Conservation (phyloP, 1,140 invertebrate genomes). For the Lasioglossum baleicum region DNA sequence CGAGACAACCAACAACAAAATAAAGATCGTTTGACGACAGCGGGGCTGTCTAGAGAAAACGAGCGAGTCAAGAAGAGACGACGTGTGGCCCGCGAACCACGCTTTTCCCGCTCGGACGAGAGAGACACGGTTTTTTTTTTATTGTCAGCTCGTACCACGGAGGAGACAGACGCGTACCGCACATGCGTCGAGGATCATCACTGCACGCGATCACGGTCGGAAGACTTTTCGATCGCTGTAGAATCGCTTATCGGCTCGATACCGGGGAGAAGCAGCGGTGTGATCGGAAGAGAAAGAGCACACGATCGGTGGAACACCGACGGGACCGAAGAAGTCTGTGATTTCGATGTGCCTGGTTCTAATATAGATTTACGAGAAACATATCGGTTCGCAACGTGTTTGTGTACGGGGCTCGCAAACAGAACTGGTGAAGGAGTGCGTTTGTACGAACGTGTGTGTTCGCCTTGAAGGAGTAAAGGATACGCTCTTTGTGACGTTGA, state of each 20-base stretch:
- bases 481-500: slow-evolving; percentile 2
- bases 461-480: not conserved
- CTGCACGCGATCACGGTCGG: not conserved
- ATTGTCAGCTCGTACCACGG: not conserved
- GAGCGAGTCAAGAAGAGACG: slow-evolving; percentile 15
- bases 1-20: slow-evolving; percentile 12
- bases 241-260: not conserved
- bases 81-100: slow-evolving; percentile 19
- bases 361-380: slow-evolving; percentile 28
- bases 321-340: slow-evolving; percentile 58
- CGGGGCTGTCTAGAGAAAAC: not conserved
- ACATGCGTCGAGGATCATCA: not conserved
- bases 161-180: not conserved
- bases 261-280: not conserved
- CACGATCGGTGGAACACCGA: slow-evolving; percentile 51
- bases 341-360: slow-evolving; percentile 62
- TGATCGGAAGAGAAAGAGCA: not conserved
- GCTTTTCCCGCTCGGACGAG: slow-evolving; percentile 16
- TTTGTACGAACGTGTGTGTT: slow-evolving; percentile 16
- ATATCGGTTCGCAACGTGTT: slow-evolving; percentile 25
- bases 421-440: slow-evolving; percentile 6
- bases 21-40: slow-evolving; percentile 1
- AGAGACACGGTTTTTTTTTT: not conserved
- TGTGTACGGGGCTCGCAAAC: not conserved
- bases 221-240: not conserved